Conservation (phyloP, 1,140 invertebrate genomes). For the Bilobella aurantiaca region DNA sequence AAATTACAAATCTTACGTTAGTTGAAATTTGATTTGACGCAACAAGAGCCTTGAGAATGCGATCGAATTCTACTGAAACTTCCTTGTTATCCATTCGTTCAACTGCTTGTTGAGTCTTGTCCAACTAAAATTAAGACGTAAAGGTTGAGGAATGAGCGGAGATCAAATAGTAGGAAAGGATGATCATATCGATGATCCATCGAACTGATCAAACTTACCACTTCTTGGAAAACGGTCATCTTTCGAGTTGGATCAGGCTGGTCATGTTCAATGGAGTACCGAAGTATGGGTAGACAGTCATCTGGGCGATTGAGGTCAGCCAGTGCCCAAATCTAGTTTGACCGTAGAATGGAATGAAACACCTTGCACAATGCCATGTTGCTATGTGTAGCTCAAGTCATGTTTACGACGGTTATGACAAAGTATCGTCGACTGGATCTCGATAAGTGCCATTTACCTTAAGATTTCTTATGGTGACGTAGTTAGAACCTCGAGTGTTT, state of each 20-base stretch:
- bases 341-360: constrained; percentile 17
- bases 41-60: constrained; percentile 41
- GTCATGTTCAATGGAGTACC: constrained; percentile 48
- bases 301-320: constrained; percentile 50
- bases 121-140: constrained; percentile 40
- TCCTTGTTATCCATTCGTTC: constrained; percentile 38
- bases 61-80: constrained; percentile 40
- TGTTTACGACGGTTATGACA: too few relatives aligned
- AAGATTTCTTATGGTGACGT: constrained; percentile 56
- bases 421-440: too few relatives aligned
- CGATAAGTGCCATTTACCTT: constrained; percentile 45
- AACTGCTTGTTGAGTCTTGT: constrained; percentile 40
- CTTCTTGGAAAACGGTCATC: constrained; percentile 44
- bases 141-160: constrained; percentile 6
- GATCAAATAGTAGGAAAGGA: background rate
- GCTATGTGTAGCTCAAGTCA: too few relatives aligned
- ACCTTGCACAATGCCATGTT: background rate
- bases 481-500: constrained; percentile 44
- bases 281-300: constrained; percentile 53
- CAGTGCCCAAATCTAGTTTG: constrained; percentile 47
- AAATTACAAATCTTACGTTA: constrained; percentile 37
- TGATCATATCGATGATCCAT: background rate
- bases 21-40: constrained; percentile 40
- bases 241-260: constrained; percentile 40
- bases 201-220: constrained; percentile 37